Evolutionary conservation across 2,888 invertebrate genomes (phyloP), one percentile per base, ranked within the genome.

Genomic region (Synergus umbraculus): DNA sequence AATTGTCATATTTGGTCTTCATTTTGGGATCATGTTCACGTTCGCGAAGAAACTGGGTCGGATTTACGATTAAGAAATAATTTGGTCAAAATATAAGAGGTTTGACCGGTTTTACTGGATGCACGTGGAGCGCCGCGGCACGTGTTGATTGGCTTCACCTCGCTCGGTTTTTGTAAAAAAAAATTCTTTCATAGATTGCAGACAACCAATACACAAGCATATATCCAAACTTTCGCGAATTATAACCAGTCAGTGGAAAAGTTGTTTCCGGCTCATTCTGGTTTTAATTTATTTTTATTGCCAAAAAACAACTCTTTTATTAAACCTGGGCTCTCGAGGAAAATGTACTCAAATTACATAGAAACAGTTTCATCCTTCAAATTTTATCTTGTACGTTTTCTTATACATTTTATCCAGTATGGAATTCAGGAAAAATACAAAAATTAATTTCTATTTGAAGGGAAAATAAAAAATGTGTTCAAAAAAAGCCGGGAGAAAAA

Each of bases 181-280:
- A 67, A 44, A 9, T 49, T 15, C 73, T 73, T 54, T 73, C 73
- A 67, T 44, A 67, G 67, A 67, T 44, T 67, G n/a, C 44, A 73
- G 54, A 73, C 73, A 13, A 15, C 15, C 54, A 73, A 54, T 49
- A 54, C 73, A 15, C 37, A 73, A 46, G 73, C 54, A 12, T 8
- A 54, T 73, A 49, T 54, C 37, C 54, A 73, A 73, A 73, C 73
- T 73, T 73, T 73, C 73, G 73, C 54, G 54, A 73, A 73, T 73
- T 73, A 54, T 73, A 49, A n/a, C 49, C 73, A 73, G 37, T 73
- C 37, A 73, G 37, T 73, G 73, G 37, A 73, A 73, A 73, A 73
- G 22, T 54, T 73, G 37, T 29, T 73, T 73, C 73, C 73, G 29
- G 37, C 3, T 54, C 37, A 54, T 29, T 49, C 54, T 54, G 54